Conservation (phyloP, 1,140 invertebrate genomes). For the Cherax quadricarinatus region DNA sequence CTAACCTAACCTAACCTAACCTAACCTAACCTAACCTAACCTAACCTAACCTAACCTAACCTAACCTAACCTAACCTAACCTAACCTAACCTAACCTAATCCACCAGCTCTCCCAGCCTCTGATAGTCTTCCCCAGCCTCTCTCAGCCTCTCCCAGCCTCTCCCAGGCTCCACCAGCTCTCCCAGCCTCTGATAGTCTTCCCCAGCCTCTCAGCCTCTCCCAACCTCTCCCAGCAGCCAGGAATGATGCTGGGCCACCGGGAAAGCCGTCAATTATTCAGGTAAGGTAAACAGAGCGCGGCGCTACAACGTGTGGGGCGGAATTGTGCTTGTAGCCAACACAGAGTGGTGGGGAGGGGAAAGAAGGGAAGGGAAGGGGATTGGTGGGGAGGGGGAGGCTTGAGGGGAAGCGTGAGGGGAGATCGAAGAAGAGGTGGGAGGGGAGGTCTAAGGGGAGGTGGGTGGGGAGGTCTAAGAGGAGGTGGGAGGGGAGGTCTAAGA, state of each 20-base stretch:
- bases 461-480: neutral
- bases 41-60: too few species aligned
- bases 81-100: too few species aligned
- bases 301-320: constrained; percentile 36
- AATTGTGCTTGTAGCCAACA: constrained; percentile 34
- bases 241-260: constrained; percentile 9
- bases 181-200: neutral
- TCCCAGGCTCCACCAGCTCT: neutral
- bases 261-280: constrained; percentile 37
- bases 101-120: too few species aligned
- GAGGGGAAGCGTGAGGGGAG: neutral
- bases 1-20: too few species aligned
- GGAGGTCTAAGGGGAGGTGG: neutral
- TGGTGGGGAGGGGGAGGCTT: neutral
- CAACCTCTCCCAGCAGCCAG: neutral
- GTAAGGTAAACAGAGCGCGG: constrained; percentile 11
- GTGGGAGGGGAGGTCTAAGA: neutral
- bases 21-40: too few species aligned
- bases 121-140: too few species aligned
- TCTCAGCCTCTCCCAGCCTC: neutral
- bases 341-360: neutral
- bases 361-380: neutral
- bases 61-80: too few species aligned
- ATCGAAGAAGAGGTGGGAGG: neutral
- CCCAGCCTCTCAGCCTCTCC: neutral